These are phyloP conservation scores for Orthosia gracilis DNA, from an alignment of 2,888 invertebrate genomes.

Conservation along the genomic window DNA sequence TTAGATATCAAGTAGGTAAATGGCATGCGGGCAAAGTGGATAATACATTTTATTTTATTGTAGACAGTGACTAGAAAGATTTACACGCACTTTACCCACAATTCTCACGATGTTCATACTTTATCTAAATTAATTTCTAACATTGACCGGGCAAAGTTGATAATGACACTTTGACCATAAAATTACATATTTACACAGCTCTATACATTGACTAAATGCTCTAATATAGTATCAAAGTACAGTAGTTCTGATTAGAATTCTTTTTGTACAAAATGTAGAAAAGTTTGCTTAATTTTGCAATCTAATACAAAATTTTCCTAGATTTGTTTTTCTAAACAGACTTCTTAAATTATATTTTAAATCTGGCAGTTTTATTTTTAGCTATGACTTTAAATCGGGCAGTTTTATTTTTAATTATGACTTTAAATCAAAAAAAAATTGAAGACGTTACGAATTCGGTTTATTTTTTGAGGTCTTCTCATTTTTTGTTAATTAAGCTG, in stretches of 20 bases:
- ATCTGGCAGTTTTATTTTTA: neutral
- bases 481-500: conserved; percentile 13
- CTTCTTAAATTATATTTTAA: neutral
- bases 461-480: conserved; percentile 5
- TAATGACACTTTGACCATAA: conserved; percentile 17
- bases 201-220: conserved; percentile 49
- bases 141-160: conserved; percentile 22
- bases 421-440: neutral
- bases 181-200: conserved; percentile 43
- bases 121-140: conserved; percentile 20
- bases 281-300: conserved; percentile 14
- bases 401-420: too few species aligned
- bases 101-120: conserved; percentile 1
- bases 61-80: neutral
- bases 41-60: neutral
- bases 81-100: conserved; percentile 7
- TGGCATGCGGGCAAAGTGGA: neutral
- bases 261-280: conserved; percentile 55
- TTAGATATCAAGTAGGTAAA: neutral
- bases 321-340: neutral
- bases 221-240: conserved; percentile 12
- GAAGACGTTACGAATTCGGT: conserved; percentile 25
- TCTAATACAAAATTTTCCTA: conserved; percentile 13
- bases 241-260: conserved; percentile 41
- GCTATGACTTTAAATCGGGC: neutral